Evolutionary conservation across 1,140 invertebrate species (phyloP).

Genomic region (Tetramorium alpestre): DNA sequence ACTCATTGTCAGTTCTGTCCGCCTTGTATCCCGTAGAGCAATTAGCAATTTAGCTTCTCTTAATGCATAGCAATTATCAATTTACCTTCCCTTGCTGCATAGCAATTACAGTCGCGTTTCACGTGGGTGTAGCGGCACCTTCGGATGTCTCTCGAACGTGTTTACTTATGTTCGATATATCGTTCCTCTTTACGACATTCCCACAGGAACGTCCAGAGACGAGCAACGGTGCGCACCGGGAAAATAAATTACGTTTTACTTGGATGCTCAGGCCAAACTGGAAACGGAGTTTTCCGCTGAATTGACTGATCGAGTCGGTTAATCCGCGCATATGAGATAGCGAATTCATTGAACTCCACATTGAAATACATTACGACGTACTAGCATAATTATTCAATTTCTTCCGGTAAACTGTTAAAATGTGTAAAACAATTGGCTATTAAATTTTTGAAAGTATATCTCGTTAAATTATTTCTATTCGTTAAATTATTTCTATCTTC

Average conservation of each 20-base stretch:
- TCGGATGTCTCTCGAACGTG: constrained; percentile 43
- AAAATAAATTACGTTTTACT: constrained; percentile 54
- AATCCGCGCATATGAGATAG: neutral
- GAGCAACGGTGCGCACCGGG: neutral
- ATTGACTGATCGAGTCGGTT: neutral
- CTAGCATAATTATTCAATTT: neutral
- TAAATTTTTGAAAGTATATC: neutral
- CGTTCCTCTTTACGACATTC: constrained; percentile 31
- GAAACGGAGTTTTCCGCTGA: constrained; percentile 18
- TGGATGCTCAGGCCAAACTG: neutral
- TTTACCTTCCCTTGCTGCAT: constrained; percentile 34
- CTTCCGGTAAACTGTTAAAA: neutral
- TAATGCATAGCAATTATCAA: constrained; percentile 54
- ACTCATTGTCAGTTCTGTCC: neutral
- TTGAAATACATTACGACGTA: neutral
- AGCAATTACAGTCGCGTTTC: constrained; percentile 39
- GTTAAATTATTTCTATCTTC: neutral
- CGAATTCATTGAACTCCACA: neutral
- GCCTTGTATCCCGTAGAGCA: constrained; percentile 22
- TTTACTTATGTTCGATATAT: constrained; percentile 45
- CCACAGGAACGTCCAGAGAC: constrained; percentile 1
- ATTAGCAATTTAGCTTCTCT: constrained; percentile 56
- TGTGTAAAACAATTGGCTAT: neutral
- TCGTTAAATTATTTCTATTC: neutral
- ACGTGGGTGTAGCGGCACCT: neutral